Evolutionary conservation across 2,113 vertebrate species (phyloP).

Genomic region (Agapornis roseicollis): DNA sequence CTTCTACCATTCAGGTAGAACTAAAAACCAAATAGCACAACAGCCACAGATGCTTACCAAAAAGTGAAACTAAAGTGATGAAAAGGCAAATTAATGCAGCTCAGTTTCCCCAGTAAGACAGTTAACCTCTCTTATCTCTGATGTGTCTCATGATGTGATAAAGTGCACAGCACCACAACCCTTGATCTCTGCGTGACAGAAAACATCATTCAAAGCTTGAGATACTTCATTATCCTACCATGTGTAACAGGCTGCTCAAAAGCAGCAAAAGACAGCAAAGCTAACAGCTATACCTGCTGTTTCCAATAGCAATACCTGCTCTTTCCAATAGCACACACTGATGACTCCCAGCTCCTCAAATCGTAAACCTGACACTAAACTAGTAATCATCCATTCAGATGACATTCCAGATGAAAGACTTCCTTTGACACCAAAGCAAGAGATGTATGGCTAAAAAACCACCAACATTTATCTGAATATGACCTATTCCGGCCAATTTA

Average conservation of each 20-base stretch:
- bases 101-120: background rate
- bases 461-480: background rate
- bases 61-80: background rate
- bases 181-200: background rate
- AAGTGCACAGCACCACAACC: background rate
- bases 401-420: background rate
- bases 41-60: background rate
- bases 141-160: background rate
- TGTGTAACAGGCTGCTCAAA: background rate
- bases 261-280: background rate
- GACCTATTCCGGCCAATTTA: background rate
- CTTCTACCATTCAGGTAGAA: background rate
- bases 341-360: background rate
- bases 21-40: background rate
- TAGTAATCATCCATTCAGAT: background rate
- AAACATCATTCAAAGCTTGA: background rate
- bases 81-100: background rate
- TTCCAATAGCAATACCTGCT: background rate
- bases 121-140: background rate
- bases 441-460: background rate
- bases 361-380: background rate
- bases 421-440: background rate
- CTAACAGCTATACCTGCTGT: background rate
- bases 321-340: background rate
- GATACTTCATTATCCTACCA: background rate